These are phyloP conservation scores for Ceratosolen solmsi DNA, from an alignment of 1,140 invertebrate species.

Conservation along the genomic window DNA sequence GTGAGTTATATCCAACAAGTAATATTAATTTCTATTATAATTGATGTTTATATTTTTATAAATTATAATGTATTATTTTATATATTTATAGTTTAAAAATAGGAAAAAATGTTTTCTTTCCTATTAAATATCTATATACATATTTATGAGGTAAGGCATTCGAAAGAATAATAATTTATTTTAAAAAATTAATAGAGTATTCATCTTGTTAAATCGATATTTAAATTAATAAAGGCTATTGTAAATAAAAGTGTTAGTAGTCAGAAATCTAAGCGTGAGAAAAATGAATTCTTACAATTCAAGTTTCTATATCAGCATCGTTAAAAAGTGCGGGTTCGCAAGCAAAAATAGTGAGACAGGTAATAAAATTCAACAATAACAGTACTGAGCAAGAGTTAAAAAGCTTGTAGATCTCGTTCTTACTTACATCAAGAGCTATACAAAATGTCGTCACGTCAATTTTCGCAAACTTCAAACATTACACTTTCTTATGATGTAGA, in stretches of 20 bases:
- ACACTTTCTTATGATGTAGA: conserved; percentile 28
- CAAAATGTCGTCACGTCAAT: conserved; percentile 41
- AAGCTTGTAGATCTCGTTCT: conserved; percentile 42
- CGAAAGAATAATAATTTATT: too few species aligned
- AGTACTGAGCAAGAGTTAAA: conserved; percentile 36
- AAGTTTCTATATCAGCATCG: not conserved
- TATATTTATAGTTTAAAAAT: too few species aligned
- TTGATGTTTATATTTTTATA: too few species aligned
- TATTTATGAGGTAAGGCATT: too few species aligned
- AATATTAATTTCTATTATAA: too few species aligned
- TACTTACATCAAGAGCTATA: not conserved
- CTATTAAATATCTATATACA: too few species aligned
- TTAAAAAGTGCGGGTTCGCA: not conserved
- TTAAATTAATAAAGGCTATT: not conserved
- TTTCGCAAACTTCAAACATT: conserved; percentile 49
- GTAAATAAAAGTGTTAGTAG: not conserved
- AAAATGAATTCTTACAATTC: conserved; percentile 24
- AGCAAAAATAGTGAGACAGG: conserved; percentile 28
- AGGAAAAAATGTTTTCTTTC: too few species aligned
- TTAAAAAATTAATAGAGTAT: not conserved
- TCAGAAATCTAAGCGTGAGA: not conserved
- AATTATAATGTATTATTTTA: too few species aligned
- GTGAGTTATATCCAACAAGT: too few species aligned
- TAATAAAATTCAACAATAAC: conserved; percentile 47
- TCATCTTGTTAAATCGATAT: not conserved